These are phyloP conservation scores for Lasioglossum lativentre DNA, from an alignment of 2,888 invertebrate species.

Conservation along the genomic window DNA sequence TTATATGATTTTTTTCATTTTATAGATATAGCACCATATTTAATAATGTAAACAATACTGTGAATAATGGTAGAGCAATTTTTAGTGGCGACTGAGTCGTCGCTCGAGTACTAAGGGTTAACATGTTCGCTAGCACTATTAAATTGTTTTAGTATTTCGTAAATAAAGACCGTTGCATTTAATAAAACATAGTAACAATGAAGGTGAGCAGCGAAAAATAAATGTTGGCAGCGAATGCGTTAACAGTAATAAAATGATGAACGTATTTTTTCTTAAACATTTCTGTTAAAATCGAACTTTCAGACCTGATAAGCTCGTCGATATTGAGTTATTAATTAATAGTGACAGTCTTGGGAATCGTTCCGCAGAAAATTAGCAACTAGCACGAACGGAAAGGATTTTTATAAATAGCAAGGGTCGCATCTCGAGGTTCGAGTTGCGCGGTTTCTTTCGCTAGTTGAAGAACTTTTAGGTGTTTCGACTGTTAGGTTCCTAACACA, in stretches of 20 bases:
- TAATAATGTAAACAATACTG: too few relatives aligned
- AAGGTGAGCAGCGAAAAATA: too few relatives aligned
- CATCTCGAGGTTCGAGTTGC: slow-evolving; percentile 19
- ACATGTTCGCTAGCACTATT: too few relatives aligned
- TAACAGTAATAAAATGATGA: not conserved
- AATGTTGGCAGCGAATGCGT: not conserved
- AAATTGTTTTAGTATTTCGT: not conserved
- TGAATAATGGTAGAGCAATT: too few relatives aligned
- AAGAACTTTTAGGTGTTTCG: slow-evolving; percentile 76
- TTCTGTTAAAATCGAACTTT: not conserved
- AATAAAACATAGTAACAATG: not conserved
- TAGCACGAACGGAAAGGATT: not conserved
- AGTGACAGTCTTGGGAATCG: not conserved
- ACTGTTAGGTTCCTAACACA: slow-evolving; percentile 37
- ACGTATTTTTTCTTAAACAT: not conserved
- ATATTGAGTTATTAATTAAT: not conserved
- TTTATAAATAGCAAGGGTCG: slow-evolving; percentile 47
- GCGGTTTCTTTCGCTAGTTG: slow-evolving; percentile 18
- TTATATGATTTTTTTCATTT: too few relatives aligned
- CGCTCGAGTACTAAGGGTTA: too few relatives aligned
- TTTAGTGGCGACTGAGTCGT: too few relatives aligned
- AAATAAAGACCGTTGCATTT: too few relatives aligned
- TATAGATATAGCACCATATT: too few relatives aligned
- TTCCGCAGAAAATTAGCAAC: slow-evolving; percentile 30
- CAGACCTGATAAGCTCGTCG: not conserved